Percentiles rank a stretch among this genome's conserved stretches.
phyloP scores from a whole-genome alignment of 2,113 vertebrate species.

The Rana temporaria region DNA sequence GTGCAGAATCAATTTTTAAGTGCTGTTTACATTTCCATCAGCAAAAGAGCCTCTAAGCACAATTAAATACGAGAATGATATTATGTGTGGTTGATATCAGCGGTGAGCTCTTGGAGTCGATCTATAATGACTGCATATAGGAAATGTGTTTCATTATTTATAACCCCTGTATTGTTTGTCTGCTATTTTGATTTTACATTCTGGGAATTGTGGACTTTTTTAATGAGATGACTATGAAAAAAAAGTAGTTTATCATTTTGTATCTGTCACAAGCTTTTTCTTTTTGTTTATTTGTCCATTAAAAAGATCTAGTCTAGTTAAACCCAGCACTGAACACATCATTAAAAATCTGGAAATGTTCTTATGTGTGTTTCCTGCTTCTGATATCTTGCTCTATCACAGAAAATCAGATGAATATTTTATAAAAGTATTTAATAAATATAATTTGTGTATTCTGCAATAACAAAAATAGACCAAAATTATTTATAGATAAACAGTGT shows the following conservation, averaged over 20 bases:
- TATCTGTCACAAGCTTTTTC: slow-evolving; percentile 6
- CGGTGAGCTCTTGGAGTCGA: slow-evolving; percentile 11
- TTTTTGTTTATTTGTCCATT: slow-evolving; percentile 4
- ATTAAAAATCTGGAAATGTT: slow-evolving; percentile 21
- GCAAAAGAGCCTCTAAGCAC: slow-evolving; percentile 27
- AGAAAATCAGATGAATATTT: slow-evolving; percentile 21
- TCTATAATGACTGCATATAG: slow-evolving; percentile 47
- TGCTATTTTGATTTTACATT: slow-evolving; percentile 3
- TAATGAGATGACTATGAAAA: slow-evolving; percentile 43
- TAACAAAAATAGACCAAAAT: too few relatives aligned
- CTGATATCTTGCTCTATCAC: background rate
- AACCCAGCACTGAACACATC: background rate
- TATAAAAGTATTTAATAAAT: slow-evolving; percentile 1
- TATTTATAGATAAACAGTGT: too few relatives aligned
- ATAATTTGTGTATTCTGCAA: too few relatives aligned
- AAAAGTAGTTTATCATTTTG: slow-evolving; percentile 14
- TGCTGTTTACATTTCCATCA: slow-evolving; percentile 40
- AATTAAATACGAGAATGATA: slow-evolving; percentile 38
- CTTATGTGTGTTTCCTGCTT: background rate
- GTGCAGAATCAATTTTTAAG: slow-evolving; percentile 31
- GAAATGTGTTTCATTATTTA: slow-evolving; percentile 55
- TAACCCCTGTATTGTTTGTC: slow-evolving; percentile 25
- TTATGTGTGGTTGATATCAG: slow-evolving; percentile 24
- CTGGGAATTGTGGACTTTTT: slow-evolving; percentile 11
- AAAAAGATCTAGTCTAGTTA: slow-evolving; percentile 28